Percentiles rank a stretch among this genome's conserved stretches.
These are phyloP conservation scores for Tinea trinotella DNA, from an alignment of 2,888 invertebrate species.

Conservation along the genomic window DNA sequence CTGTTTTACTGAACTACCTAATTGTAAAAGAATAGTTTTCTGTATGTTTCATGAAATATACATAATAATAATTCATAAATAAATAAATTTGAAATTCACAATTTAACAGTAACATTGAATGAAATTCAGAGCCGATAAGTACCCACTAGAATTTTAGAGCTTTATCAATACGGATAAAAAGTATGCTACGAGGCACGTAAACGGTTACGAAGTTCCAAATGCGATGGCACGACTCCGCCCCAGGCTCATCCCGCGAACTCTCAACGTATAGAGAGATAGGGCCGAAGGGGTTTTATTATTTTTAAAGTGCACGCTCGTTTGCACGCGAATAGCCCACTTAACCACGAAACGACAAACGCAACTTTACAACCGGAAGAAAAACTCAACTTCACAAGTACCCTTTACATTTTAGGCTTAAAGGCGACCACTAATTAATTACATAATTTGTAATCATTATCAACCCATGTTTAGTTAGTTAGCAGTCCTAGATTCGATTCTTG, in stretches of 20 bases:
- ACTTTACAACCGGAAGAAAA: conserved; percentile 11
- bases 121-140: not conserved
- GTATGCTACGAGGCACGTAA: conserved; percentile 14
- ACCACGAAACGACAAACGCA: conserved; percentile 40
- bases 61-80: no score
- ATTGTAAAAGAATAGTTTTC: no score
- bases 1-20: no score
- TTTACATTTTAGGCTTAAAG: not conserved
- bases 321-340: conserved; percentile 74
- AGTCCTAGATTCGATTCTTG: no score
- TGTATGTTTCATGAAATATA: no score
- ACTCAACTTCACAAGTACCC: not conserved
- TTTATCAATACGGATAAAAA: conserved; percentile 15
- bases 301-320: conserved; percentile 71
- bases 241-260: conserved; percentile 13
- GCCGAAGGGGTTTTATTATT: conserved; percentile 66
- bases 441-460: no score
- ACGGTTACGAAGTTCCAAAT: conserved; percentile 10
- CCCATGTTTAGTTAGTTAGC: no score
- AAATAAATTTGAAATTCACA: no score
- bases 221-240: conserved; percentile 18
- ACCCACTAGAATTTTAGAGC: conserved; percentile 7
- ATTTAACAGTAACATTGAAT: not conserved
- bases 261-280: conserved; percentile 31
- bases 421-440: not conserved